These are phyloP conservation scores for Paradisaea rubra DNA, from an alignment of 2,113 vertebrate species.

Conservation along the genomic window DNA sequence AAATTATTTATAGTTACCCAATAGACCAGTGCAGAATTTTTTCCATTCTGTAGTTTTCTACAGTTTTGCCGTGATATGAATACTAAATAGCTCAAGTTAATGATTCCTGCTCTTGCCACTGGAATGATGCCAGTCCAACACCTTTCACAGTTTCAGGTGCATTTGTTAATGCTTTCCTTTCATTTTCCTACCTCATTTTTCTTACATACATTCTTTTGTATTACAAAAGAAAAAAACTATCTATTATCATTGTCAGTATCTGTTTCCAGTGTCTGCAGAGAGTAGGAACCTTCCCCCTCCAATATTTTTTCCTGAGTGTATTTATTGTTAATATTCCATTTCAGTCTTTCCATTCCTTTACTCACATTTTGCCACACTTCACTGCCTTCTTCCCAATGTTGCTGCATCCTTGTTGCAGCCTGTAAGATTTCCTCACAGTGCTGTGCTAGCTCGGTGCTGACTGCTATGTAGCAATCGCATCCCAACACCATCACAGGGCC, in stretches of 20 bases:
- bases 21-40: not conserved
- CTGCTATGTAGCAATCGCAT: not conserved
- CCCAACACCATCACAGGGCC: not conserved
- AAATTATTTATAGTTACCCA: not conserved
- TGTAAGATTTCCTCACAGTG: not conserved
- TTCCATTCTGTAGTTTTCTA: not conserved
- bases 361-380: not conserved
- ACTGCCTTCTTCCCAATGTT: not conserved
- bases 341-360: not conserved
- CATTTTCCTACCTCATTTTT: not conserved
- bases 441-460: not conserved
- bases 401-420: not conserved
- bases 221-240: not conserved
- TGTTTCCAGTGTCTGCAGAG: not conserved
- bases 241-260: not conserved
- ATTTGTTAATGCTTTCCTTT: not conserved
- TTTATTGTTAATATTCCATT: not conserved
- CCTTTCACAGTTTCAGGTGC: not conserved
- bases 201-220: not conserved
- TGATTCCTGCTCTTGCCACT: not conserved
- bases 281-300: not conserved
- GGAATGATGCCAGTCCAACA: not conserved
- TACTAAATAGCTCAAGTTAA: not conserved
- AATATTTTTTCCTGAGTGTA: not conserved
- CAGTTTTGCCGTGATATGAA: not conserved